phyloP scores from a whole-genome alignment of 2,797 vertebrate genomes.

The Acomys russatus region DNA sequence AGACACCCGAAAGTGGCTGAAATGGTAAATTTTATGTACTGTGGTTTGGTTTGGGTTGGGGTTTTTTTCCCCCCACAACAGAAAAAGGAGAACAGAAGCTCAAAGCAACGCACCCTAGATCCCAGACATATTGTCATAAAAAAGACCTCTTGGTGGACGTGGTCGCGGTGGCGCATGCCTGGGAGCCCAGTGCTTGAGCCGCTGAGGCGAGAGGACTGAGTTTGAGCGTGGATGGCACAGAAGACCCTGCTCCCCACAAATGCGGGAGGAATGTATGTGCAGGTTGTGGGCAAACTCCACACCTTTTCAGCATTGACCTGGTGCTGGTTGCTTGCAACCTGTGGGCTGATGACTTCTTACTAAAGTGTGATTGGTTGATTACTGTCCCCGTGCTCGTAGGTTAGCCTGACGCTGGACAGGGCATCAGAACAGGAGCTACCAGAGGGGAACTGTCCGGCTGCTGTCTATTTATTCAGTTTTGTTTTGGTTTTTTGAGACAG shows the following conservation, averaged over 20 bases:
- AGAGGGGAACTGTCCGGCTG: neutral
- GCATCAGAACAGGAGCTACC: neutral
- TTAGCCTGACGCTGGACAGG: neutral
- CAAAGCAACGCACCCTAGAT: neutral
- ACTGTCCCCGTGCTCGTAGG: accelerated
- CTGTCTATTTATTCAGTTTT: neutral
- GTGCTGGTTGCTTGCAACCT: neutral
- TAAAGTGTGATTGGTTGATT: accelerated
- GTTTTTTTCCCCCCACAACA: neutral
- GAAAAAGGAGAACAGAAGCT: neutral
- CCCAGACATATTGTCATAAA: too few relatives aligned
- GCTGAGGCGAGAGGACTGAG: neutral
- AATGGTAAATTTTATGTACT: neutral
- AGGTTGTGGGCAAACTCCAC: neutral
- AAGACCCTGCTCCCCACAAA: neutral
- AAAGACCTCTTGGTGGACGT: neutral
- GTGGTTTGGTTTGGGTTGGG: neutral
- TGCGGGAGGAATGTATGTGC: neutral
- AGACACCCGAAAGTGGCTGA: neutral
- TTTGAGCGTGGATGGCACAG: neutral
- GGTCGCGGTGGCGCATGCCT: neutral
- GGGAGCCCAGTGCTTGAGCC: neutral
- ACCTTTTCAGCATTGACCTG: neutral
- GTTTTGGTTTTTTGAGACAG: neutral
- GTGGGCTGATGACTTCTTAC: neutral